Evolutionary conservation across 2,888 invertebrate species (phyloP).

Genomic region (Drosophila subsilvestris): DNA sequence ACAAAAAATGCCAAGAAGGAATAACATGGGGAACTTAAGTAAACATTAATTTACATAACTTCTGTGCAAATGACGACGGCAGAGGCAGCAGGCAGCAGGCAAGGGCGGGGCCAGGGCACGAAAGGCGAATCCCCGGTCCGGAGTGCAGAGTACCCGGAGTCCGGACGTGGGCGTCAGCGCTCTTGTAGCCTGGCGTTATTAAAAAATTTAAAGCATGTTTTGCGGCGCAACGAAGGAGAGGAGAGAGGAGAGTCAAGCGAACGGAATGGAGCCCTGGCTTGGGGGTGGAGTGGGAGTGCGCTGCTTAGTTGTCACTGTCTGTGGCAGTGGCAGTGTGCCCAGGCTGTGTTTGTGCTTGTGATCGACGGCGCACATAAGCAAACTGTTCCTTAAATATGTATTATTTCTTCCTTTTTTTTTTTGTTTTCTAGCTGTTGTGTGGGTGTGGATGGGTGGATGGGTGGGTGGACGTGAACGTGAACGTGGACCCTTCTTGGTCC

Average conservation of each 20-base stretch:
- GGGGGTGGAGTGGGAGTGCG: conserved; percentile 16
- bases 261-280: conserved; percentile 1
- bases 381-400: conserved; percentile 26
- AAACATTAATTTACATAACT: conserved; percentile 84
- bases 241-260: background rate
- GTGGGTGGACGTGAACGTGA: background rate
- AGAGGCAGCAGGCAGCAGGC: conserved; percentile 11
- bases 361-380: conserved; percentile 75
- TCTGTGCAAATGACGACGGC: conserved; percentile 79
- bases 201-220: conserved; percentile 83
- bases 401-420: conserved; percentile 28
- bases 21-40: conserved; percentile 83
- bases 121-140: conserved; percentile 59
- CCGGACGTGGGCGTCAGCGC: conserved; percentile 66
- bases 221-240: conserved; percentile 62
- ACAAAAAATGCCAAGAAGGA: conserved; percentile 57
- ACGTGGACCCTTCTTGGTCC: conserved; percentile 23
- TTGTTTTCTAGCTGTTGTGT: conserved; percentile 20
- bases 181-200: conserved; percentile 78
- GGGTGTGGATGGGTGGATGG: background rate
- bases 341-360: conserved; percentile 59
- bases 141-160: conserved; percentile 7
- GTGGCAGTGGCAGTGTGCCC: conserved; percentile 32
- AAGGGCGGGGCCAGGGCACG: conserved; percentile 40
- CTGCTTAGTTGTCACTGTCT: conserved; percentile 74